Evolutionary conservation across 2,113 vertebrate genomes (phyloP).

Genomic region (Ophiodon elongatus): DNA sequence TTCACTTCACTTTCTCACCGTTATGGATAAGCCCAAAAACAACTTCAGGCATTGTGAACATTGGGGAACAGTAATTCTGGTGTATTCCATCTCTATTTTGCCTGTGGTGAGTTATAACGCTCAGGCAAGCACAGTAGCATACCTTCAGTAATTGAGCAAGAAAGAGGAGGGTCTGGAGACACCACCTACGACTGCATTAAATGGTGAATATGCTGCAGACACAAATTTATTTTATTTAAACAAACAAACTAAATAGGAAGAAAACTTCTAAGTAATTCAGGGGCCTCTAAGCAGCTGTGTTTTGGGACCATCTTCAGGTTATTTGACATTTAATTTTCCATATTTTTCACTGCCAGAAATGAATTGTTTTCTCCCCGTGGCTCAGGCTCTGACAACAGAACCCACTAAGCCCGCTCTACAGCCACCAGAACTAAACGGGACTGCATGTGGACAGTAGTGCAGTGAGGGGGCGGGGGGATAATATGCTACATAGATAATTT

Average conservation of each 20-base stretch:
- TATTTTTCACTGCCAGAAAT: conserved; percentile 6
- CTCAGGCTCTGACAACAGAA: conserved; percentile 1
- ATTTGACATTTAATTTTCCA: conserved; percentile 5
- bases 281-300: conserved; percentile 32
- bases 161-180: conserved; percentile 26
- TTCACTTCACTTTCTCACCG: conserved; percentile 21
- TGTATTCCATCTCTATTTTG: conserved; percentile 29
- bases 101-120: conserved; percentile 41
- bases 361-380: not conserved
- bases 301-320: conserved; percentile 26
- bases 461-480: not conserved
- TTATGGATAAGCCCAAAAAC: conserved; percentile 32
- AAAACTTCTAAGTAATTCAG: conserved; percentile 5
- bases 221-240: conserved; percentile 10
- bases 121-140: not conserved
- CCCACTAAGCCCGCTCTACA: not conserved
- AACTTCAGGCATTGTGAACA: conserved; percentile 43
- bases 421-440: not conserved
- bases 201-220: conserved; percentile 8
- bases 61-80: conserved; percentile 30
- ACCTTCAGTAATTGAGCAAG: conserved; percentile 17
- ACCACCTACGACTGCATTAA: conserved; percentile 25
- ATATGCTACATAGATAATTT: conserved; percentile 15
- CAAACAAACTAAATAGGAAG: conserved; percentile 12
- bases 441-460: conserved; percentile 10